A percentile compares a stretch with the other conserved stretches of the same genome.
Conservation (phyloP, 2,113 vertebrate genomes). For the Thunnus maccoyii region DNA sequence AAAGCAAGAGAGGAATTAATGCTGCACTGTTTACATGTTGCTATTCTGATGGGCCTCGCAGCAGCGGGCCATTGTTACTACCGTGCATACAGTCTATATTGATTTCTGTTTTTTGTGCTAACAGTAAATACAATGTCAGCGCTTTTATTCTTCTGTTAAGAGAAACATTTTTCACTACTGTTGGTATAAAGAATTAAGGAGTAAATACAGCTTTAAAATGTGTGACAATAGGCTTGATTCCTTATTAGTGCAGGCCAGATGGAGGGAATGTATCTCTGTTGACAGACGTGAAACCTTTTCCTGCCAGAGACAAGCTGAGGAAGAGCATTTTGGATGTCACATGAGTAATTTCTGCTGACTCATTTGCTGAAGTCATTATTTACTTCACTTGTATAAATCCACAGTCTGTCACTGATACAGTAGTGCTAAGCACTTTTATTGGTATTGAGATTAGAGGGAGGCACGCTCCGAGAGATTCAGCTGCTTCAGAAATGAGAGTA, state of each 20-base stretch:
- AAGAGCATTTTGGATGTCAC: constrained; percentile 40
- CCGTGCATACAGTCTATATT: constrained; percentile 6
- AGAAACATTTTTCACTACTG: constrained; percentile 16
- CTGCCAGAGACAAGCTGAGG: constrained; percentile 24
- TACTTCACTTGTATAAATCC: constrained; percentile 65
- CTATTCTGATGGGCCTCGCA: constrained; percentile 6
- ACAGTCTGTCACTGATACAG: constrained; percentile 43
- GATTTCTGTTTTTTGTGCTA: constrained; percentile 38
- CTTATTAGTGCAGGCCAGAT: not conserved
- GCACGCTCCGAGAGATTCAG: constrained; percentile 5
- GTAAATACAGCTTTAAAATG: constrained; percentile 14
- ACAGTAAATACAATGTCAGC: constrained; percentile 41
- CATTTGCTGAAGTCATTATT: constrained; percentile 68
- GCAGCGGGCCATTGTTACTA: constrained; percentile 9
- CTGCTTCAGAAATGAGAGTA: constrained; percentile 28
- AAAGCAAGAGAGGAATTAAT: constrained; percentile 19
- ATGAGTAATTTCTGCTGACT: constrained; percentile 74
- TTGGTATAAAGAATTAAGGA: not conserved
- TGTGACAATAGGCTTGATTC: constrained; percentile 26
- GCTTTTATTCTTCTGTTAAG: constrained; percentile 32
- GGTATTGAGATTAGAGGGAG: constrained; percentile 60
- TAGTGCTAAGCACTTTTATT: constrained; percentile 47
- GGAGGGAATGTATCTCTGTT: constrained; percentile 19
- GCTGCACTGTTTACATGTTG: constrained; percentile 20
- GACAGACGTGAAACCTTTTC: constrained; percentile 43